A percentile compares a stretch with the other conserved stretches of the same genome.
These are phyloP conservation scores for Macropis europaea DNA, from an alignment of 2,888 invertebrate genomes.

Conservation along the genomic window DNA sequence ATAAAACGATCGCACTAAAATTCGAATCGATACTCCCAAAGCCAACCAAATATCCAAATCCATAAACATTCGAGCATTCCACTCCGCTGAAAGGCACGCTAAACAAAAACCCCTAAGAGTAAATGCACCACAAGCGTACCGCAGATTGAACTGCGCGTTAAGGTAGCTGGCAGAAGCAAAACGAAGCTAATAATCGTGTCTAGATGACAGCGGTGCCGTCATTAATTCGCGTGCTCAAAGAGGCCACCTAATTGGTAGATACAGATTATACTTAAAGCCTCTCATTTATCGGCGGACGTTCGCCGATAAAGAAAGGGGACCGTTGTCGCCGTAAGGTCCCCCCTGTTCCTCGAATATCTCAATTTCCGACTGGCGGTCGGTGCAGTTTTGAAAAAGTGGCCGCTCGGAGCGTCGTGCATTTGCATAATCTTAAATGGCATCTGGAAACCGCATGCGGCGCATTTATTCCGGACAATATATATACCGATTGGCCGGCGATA, in stretches of 20 bases:
- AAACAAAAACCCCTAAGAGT: not conserved
- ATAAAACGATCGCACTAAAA: too few species aligned
- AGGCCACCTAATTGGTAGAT: slow-evolving; percentile 36
- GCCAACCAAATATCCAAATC: too few species aligned
- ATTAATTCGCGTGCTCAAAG: slow-evolving; percentile 15
- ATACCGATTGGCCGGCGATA: slow-evolving; percentile 50
- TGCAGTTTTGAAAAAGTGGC: slow-evolving; percentile 39
- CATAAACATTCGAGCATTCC: not conserved
- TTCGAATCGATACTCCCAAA: too few species aligned
- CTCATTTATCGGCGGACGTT: slow-evolving; percentile 25
- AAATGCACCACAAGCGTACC: not conserved
- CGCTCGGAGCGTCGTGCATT: slow-evolving; percentile 46
- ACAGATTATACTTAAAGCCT: slow-evolving; percentile 15
- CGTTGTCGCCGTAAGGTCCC: slow-evolving; percentile 25
- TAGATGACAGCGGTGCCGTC: slow-evolving; percentile 20
- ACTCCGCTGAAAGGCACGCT: not conserved
- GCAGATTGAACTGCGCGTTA: not conserved
- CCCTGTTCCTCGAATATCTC: slow-evolving; percentile 49
- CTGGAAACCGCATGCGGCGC: slow-evolving; percentile 35
- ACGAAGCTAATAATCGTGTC: slow-evolving; percentile 17
- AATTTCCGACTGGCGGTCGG: slow-evolving; percentile 29
- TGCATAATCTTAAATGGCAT: slow-evolving; percentile 61
- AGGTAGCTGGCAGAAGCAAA: not conserved
- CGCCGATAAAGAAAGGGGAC: slow-evolving; percentile 38
- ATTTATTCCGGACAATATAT: slow-evolving; percentile 44